A percentile compares a stretch with the other conserved stretches of the same genome.
phyloP scores from a whole-genome alignment of 2,888 invertebrate genomes.

The Maniola hyperantus region DNA sequence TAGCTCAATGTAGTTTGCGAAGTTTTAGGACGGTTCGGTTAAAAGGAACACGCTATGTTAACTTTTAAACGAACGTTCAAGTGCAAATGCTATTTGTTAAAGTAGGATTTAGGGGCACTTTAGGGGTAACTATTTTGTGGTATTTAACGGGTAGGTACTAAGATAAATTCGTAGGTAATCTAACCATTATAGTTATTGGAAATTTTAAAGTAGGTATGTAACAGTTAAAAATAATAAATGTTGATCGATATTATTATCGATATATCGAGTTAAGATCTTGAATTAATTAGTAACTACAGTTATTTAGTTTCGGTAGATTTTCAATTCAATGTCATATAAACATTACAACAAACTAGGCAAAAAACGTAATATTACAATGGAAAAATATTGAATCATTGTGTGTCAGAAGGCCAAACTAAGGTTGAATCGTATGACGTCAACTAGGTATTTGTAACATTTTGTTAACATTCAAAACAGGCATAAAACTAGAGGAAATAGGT shows the following conservation, averaged over 20 bases:
- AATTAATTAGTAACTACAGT: too few relatives aligned
- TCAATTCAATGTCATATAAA: not conserved
- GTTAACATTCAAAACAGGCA: slow-evolving; percentile 18
- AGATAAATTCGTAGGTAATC: too few relatives aligned
- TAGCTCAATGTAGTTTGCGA: slow-evolving; percentile 26
- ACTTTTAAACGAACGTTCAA: not conserved
- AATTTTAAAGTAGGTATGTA: too few relatives aligned
- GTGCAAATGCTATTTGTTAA: not conserved
- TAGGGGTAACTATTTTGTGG: too few relatives aligned
- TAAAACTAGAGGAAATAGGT: slow-evolving; percentile 16
- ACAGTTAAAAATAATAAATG: too few relatives aligned
- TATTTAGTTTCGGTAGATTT: not conserved
- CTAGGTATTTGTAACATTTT: slow-evolving; percentile 14
- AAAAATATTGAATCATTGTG: slow-evolving; percentile 23
- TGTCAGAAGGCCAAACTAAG: slow-evolving; percentile 18
- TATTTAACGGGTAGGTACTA: too few relatives aligned
- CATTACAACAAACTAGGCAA: not conserved
- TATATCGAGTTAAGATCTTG: too few relatives aligned
- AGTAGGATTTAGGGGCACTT: not conserved
- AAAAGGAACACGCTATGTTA: slow-evolving; percentile 12
- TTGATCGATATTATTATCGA: too few relatives aligned
- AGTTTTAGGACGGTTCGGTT: slow-evolving; percentile 18
- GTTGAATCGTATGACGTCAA: slow-evolving; percentile 19
- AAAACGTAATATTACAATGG: not conserved
- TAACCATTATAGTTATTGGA: too few relatives aligned